phyloP scores from a whole-genome alignment of 2,888 invertebrate genomes.

The Ennomos quercinarius region DNA sequence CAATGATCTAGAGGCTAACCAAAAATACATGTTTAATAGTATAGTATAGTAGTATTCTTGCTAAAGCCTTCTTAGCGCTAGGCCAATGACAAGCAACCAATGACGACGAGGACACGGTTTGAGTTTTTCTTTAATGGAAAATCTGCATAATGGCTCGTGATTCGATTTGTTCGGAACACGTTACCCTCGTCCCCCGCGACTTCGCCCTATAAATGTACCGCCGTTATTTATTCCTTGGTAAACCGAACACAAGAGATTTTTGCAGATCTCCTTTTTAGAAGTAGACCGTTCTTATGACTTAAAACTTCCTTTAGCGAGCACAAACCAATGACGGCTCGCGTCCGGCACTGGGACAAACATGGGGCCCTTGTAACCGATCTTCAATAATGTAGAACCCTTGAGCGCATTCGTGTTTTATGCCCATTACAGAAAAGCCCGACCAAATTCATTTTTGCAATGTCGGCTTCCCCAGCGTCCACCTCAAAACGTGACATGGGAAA shows the following conservation, averaged over 20 bases:
- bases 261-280: slow-evolving; percentile 61
- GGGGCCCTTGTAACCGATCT: slow-evolving; percentile 69
- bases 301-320: slow-evolving; percentile 58
- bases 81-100: slow-evolving; percentile 31
- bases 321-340: slow-evolving; percentile 57
- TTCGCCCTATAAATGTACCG: slow-evolving; percentile 67
- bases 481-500: slow-evolving; percentile 46
- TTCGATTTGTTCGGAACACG: slow-evolving; percentile 76
- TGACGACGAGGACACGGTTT: slow-evolving; percentile 48
- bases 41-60: background rate
- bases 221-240: slow-evolving; percentile 62
- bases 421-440: slow-evolving; percentile 53
- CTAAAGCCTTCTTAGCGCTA: background rate
- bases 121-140: slow-evolving; percentile 78
- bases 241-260: slow-evolving; percentile 63
- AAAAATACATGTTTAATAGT: slow-evolving; percentile 1
- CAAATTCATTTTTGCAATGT: slow-evolving; percentile 43
- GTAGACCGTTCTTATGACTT: slow-evolving; percentile 60
- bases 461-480: slow-evolving; percentile 35
- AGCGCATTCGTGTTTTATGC: slow-evolving; percentile 57
- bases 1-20: no score
- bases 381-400: slow-evolving; percentile 65
- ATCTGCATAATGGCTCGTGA: slow-evolving; percentile 80
- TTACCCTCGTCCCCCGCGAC: slow-evolving; percentile 56
- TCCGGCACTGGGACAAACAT: slow-evolving; percentile 56